Evolutionary conservation across 2,113 vertebrate genomes (phyloP).

Genomic region (Morone saxatilis): DNA sequence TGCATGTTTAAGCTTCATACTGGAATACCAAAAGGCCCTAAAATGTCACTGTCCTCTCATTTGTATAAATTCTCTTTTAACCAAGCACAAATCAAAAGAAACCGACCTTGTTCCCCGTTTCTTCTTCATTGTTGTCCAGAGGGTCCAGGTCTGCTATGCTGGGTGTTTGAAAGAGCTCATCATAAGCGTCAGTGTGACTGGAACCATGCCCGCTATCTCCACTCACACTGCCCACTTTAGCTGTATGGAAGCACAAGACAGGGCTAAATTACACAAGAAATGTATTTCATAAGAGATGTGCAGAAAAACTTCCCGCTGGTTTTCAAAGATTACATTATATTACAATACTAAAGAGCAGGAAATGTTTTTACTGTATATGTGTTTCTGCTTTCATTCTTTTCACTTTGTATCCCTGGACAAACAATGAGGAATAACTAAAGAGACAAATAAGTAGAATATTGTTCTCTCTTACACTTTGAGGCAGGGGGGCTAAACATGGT

Average conservation of each 20-base stretch:
- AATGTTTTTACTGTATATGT: not conserved
- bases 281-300: slow-evolving; percentile 21
- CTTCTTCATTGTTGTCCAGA: slow-evolving; percentile 87
- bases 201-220: slow-evolving; percentile 86
- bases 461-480: not conserved
- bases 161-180: slow-evolving; percentile 91
- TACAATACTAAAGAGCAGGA: slow-evolving; percentile 27
- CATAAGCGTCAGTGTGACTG: slow-evolving; percentile 87
- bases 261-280: slow-evolving; percentile 26
- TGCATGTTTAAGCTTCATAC: not conserved
- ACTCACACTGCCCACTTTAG: slow-evolving; percentile 84
- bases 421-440: slow-evolving; percentile 11
- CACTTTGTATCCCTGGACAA: slow-evolving; percentile 4
- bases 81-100: not conserved
- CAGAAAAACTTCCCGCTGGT: slow-evolving; percentile 33
- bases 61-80: slow-evolving; percentile 10
- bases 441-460: not conserved
- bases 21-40: not conserved
- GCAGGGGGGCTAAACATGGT: not conserved
- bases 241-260: slow-evolving; percentile 64
- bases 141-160: slow-evolving; percentile 82
- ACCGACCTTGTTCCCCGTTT: slow-evolving; percentile 83
- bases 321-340: slow-evolving; percentile 33
- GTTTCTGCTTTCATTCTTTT: slow-evolving; percentile 27
- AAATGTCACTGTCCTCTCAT: not conserved